phyloP scores from a whole-genome alignment of 1,140 invertebrate genomes.

The Dendrolimus punctatus region DNA sequence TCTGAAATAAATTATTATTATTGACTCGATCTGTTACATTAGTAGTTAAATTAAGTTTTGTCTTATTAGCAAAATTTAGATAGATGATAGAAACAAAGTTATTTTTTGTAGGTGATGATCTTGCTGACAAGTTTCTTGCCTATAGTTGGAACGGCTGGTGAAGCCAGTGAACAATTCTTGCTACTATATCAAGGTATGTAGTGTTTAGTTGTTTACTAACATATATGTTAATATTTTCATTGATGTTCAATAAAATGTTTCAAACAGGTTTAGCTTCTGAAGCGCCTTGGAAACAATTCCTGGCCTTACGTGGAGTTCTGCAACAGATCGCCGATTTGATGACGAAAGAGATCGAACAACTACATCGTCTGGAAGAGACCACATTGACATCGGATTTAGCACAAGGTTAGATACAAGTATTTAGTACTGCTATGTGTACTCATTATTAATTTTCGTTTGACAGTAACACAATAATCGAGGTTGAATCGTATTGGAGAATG shows the following conservation, averaged over 20 bases:
- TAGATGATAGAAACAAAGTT: not conserved
- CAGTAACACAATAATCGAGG: too few relatives aligned
- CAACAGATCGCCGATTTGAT: conserved; percentile 88
- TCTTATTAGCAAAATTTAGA: not conserved
- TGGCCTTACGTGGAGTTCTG: conserved; percentile 90
- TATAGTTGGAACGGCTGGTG: conserved; percentile 87
- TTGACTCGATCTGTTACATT: too few relatives aligned
- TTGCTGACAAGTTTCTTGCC: conserved; percentile 91
- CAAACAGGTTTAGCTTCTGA: conserved; percentile 81
- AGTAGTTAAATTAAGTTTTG: too few relatives aligned
- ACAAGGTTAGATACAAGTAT: conserved; percentile 76
- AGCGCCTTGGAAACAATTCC: conserved; percentile 93
- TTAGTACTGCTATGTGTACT: not conserved
- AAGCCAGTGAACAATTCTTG: conserved; percentile 94
- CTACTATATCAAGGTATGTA: conserved; percentile 83
- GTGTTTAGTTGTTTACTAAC: conserved; percentile 4
- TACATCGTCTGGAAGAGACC: conserved; percentile 90
- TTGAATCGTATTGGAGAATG: too few relatives aligned
- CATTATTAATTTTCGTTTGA: too few relatives aligned
- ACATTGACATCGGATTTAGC: conserved; percentile 95
- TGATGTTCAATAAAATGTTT: conserved; percentile 1
- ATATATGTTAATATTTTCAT: not conserved
- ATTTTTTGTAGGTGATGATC: conserved; percentile 78
- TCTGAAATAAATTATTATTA: too few relatives aligned
- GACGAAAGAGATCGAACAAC: conserved; percentile 88